Base-by-base conservation (phyloP, 2,888 invertebrate genomes). In the Polyommatus iphigenia region DNA sequence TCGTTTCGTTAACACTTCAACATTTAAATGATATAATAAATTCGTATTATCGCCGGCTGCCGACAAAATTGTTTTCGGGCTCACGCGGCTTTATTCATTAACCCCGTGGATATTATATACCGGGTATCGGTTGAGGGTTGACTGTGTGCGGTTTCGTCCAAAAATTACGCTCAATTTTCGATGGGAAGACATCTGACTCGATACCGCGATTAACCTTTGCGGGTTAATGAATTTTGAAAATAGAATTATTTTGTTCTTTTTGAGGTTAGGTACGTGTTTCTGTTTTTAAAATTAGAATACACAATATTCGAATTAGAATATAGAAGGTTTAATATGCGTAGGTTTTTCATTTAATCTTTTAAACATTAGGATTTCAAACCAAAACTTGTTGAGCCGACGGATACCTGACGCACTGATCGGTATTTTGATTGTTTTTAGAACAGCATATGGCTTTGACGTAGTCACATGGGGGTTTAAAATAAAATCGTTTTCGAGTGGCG, bases 11-110 rank as follows among this genome's bases (percentile, higher is more conserved):
- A 87, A 87, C 88, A 87, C 87, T 89, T 86, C 85, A 87, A 88
- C 89, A 87, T 90, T 90, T 90, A 91, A 90, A 91, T 90, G 90
- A 91, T 91, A 91, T 89, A 90, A 91, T 92, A 91, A 92, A 92
- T 91, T 90, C 85, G 86, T 85, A 91, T 92, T 91, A 91, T 89
- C 91, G 85, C 87, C 85, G 85, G 85, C 87, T 84, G 84, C 87
- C 85, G 85, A 87, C 89, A 85, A 90, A 91, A 91, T 91, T 91
- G 90, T 91, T 91, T 92, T 90, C 88, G 83, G 85, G 82, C 86
- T 84, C 86, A 85, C 85, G 82, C 84, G 87, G 87, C 85, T 90
- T 89, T 87, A 90, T 92, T 91, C 90, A 90, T 90, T 91, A 90
- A 89, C 88, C 84, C 81, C 82, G 83, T 85, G 87, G 84, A 87